Evolutionary conservation across 1,140 invertebrate species (phyloP), one percentile per base, ranked within the genome.

Genomic region (Drosophila navojoa): DNA sequence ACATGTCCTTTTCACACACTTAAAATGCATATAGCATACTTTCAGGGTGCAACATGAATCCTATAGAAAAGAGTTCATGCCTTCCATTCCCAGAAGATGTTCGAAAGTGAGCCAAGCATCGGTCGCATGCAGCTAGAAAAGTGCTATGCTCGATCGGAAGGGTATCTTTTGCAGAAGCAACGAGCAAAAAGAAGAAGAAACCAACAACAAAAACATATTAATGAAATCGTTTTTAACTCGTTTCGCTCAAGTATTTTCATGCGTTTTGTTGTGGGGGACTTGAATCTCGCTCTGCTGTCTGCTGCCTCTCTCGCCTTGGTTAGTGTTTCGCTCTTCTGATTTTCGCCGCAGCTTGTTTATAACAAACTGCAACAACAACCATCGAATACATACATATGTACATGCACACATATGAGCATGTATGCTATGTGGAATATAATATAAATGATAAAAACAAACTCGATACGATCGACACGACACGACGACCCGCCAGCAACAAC

Each of bases 181-280:
- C 69, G 57, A 68, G 62, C 52, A 54, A 77, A 54, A 66, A 71
- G 61, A 76, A 61, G 15, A 44, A 15, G 13, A 62, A 58, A 70
- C 59, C 60, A 69, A 70, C 77, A 71, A 76, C 72, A 75, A 66
- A 86, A 76, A 87, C 70, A 89, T 79, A 89, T 87, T 82, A 87
- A 87, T 87, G 79, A 87, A 87, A 87, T 77, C 84, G 82, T 86
- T 87, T 89, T 87, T 89, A 89, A 87, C 82, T 87, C 79, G 82
- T 89, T 87, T 87, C 82, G 71, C 71, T 86, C 70, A 87, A 86
- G 81, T 86, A 87, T 87, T 70, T 86, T 68, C 62, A 69, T 73
- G 71, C 71, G 71, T 69, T 73, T 71, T 63, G 54, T 71, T 53
- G 47, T 40, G 32, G 42, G 55, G 29, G 42, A 54, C 50, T 49